Evolutionary conservation across 2,888 invertebrate species (phyloP), one percentile per base, ranked within the genome.

Genomic region (Parapristionchus giblindavisi): DNA sequence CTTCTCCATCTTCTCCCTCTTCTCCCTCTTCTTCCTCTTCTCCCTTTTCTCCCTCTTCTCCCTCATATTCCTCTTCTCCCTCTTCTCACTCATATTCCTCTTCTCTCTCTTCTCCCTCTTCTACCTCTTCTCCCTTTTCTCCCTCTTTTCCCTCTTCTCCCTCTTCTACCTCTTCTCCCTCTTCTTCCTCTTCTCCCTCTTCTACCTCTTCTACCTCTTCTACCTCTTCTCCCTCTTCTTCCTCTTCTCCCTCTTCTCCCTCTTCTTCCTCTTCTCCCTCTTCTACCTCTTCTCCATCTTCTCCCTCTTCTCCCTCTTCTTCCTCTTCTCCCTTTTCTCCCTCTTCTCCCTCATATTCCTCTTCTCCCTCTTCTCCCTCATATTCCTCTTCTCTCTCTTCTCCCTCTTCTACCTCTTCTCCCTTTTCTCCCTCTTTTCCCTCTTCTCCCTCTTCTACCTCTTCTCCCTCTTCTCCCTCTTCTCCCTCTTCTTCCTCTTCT

Each of bases 381-480:
- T n/a, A n/a, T n/a, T n/a, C n/a, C n/a, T n/a, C n/a, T n/a, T n/a
- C n/a, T n/a, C n/a, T n/a, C n/a, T n/a, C n/a, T n/a, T 17, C 51
- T 68, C 6, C 51, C 34, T 36, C 51, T 17, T 52, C 34, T 34
- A 51, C 29, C 36, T 36, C 52, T 54, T n/a, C 24, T 27, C 11
- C 54, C 24, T 27, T 54, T 51, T 51, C 66, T 65, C 66, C 43
- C 2, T 32, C 29, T 34, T 51, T n/a, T 29, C 11, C 40, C 29
- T 48, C 56, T 11, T 40, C 52, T 38, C 70, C 56, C 24, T 29
- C 34, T 56, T 56, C 70, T 40, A n/a, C 29, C 56, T 27, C 56
- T 54, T 71, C 70, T 48, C 56, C 70, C 70, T 56, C 70, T 54
- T 71, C 56, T 71, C 70, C 56, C 70, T 40, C 70, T 38, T 24